A percentile compares a stretch with the other conserved stretches of the same genome.
Conservation (phyloP, 2,888 invertebrate genomes). For the Chaitophorus viminalis region DNA sequence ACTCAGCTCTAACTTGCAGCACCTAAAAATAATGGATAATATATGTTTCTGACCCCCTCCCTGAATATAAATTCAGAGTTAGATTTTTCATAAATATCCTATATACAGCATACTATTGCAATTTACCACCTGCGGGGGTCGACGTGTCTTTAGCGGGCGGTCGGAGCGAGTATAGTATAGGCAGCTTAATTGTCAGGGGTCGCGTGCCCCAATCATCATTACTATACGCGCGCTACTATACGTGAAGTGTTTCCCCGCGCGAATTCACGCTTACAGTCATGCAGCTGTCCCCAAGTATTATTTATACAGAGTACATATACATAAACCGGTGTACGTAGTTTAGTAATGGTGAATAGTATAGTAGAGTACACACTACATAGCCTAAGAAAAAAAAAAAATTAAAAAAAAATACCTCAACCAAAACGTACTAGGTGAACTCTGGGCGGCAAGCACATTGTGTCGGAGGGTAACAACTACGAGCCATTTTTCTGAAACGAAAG, state of each 20-base stretch:
- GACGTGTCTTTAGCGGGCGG: slow-evolving; percentile 24
- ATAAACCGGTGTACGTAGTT: slow-evolving; percentile 26
- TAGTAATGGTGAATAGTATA: slow-evolving; percentile 14
- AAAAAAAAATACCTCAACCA: slow-evolving; percentile 59
- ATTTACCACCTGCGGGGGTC: slow-evolving; percentile 52
- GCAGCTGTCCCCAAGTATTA: slow-evolving; percentile 38
- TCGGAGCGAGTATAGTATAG: not conserved
- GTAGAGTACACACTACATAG: not conserved
- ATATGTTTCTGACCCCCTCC: not conserved
- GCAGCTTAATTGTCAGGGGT: slow-evolving; percentile 58
- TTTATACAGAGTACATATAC: slow-evolving; percentile 14
- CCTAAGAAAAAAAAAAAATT: slow-evolving; percentile 25
- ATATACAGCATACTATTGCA: slow-evolving; percentile 52
- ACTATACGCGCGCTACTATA: slow-evolving; percentile 30
- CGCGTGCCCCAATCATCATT: slow-evolving; percentile 57
- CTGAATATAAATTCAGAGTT: not conserved
- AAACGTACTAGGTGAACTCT: slow-evolving; percentile 50
- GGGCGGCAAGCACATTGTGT: slow-evolving; percentile 19
- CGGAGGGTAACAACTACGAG: slow-evolving; percentile 42
- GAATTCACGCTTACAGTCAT: slow-evolving; percentile 47
- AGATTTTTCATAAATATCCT: slow-evolving; percentile 21
- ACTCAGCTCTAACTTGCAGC: not conserved
- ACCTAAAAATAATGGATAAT: not conserved
- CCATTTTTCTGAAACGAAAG: slow-evolving; percentile 29
- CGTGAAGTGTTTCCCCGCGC: slow-evolving; percentile 56